phyloP scores from a whole-genome alignment of 2,888 invertebrate genomes.

The Phania funesta region DNA sequence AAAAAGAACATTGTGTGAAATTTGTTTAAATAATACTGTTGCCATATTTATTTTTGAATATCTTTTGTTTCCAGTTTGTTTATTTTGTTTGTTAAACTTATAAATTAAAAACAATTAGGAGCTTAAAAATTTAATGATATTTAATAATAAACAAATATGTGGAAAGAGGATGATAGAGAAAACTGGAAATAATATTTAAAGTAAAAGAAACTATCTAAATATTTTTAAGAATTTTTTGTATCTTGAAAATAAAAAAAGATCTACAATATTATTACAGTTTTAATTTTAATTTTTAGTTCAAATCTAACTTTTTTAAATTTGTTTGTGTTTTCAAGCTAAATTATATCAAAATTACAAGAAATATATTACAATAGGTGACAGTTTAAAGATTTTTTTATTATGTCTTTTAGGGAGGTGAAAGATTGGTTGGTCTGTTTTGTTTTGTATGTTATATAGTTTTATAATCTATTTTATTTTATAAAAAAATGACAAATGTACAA shows the following conservation, averaged over 20 bases:
- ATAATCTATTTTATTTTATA: slow-evolving; percentile 21
- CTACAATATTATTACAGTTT: neutral
- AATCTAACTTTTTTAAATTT: neutral
- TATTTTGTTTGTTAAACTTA: slow-evolving; percentile 58
- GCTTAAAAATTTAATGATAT: slow-evolving; percentile 51
- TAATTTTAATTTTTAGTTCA: neutral
- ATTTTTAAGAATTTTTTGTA: neutral
- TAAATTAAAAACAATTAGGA: slow-evolving; percentile 64
- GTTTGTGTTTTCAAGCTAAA: slow-evolving; percentile 46
- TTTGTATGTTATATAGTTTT: slow-evolving; percentile 31
- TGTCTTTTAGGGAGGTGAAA: slow-evolving; percentile 21
- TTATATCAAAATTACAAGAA: slow-evolving; percentile 44
- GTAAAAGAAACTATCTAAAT: slow-evolving; percentile 44
- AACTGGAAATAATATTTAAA: slow-evolving; percentile 20
- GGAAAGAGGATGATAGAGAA: neutral
- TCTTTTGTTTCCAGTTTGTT: slow-evolving; percentile 45
- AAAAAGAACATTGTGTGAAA: slow-evolving; percentile 56
- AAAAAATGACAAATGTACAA: slow-evolving; percentile 57
- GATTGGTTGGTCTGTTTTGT: slow-evolving; percentile 51
- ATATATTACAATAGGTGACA: slow-evolving; percentile 50
- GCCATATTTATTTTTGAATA: slow-evolving; percentile 69
- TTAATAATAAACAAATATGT: slow-evolving; percentile 29
- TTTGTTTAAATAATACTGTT: slow-evolving; percentile 69
- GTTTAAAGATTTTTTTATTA: neutral
- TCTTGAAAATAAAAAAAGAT: neutral